Evolutionary conservation across 2,113 vertebrate genomes (phyloP), one percentile per base, ranked within the genome.

Genomic region (Furnarius figulus): DNA sequence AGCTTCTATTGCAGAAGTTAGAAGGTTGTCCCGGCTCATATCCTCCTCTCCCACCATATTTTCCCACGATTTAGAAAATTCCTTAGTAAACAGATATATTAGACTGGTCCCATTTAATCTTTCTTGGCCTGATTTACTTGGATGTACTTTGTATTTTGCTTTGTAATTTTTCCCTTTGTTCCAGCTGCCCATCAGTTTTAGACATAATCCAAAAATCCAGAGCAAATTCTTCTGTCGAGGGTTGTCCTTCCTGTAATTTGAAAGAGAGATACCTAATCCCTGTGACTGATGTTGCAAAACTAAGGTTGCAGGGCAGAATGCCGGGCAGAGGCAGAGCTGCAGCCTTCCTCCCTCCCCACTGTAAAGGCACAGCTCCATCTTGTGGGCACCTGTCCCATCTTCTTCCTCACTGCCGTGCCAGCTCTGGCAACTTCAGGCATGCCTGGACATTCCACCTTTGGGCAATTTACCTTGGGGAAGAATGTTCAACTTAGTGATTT

Each of bases 361-460:
- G 53, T 13, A 93, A 95, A 90, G 94, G 46, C 95, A 94, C 66
- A 97, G 97, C 97, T 93, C 96, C 96, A 97, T 93, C 97, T 96
- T 65, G 95, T 96, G 97, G 97, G 86, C 93, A 79, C 74, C 65
- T 37, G 21, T n/a, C 62, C 93, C 76, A 3, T 28, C 89, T 4
- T 74, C 85, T 72, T 55, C 90, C 80, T 75, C 70, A 11, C 58
- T 66, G 10, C 39, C 0, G 18, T 0, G 53, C 47, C 66, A 23
- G 50, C 65, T 55, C 50, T 7, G 74, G 42, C 3, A 16, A 2
- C 75, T 61, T 13, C 46, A 3, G 1, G 22, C 0, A 1, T 12
- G 39, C 18, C 52, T 33, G 30, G 37, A 61, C 52, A 42, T 46
- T 4, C 17, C 12, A 18, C 27, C 28, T 67, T 46, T 1, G 8